Conservation (phyloP, 2,113 vertebrate species). For the Dipodomys merriami region DNA sequence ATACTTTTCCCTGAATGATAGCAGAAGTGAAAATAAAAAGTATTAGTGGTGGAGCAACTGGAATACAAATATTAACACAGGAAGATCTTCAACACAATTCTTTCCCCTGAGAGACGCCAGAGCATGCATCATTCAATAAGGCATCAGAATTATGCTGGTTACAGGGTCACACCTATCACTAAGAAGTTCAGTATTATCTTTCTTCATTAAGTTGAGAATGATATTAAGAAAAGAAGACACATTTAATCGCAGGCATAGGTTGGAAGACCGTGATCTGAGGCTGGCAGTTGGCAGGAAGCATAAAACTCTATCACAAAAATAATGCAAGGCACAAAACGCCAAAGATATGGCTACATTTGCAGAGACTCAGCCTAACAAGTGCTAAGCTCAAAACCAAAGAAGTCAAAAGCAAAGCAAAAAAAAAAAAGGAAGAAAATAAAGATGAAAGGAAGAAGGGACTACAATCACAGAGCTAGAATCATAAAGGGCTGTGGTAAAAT, state of each 20-base stretch:
- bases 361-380: no score
- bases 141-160: not conserved
- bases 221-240: not conserved
- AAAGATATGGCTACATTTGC: no score
- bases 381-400: not conserved
- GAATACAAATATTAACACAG: not conserved
- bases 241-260: no score
- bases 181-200: not conserved
- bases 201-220: not conserved
- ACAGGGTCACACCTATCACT: not conserved
- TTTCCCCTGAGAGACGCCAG: not conserved
- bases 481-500: not conserved
- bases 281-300: no score
- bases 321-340: no score
- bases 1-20: not conserved
- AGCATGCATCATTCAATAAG: not conserved
- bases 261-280: no score
- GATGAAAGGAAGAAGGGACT: no score
- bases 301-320: no score
- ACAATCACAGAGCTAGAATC: not conserved
- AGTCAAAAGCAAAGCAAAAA: no score
- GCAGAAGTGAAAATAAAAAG: not conserved
- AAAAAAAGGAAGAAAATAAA: no score
- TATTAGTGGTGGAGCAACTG: not conserved
- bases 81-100: not conserved